Evolutionary conservation across 2,113 vertebrate species (phyloP).

Genomic region (Periophthalmus modestus): DNA sequence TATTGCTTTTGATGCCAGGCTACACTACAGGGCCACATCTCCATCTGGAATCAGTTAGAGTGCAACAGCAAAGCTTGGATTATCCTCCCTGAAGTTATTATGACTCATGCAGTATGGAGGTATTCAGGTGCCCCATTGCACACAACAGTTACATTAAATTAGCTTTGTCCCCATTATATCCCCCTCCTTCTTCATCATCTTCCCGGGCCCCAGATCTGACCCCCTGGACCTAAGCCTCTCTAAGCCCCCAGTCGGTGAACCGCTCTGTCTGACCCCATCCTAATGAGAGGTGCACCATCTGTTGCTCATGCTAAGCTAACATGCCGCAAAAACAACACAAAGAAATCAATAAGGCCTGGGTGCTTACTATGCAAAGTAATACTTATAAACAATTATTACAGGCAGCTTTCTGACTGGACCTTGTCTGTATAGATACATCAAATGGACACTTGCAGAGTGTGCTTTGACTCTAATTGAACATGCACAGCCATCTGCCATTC

Average conservation of each 20-base stretch:
- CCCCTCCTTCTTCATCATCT: conserved; percentile 12
- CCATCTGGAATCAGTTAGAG: conserved; percentile 22
- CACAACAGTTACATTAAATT: conserved; percentile 24
- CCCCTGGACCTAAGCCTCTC: conserved; percentile 54
- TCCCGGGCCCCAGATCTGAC: conserved; percentile 25
- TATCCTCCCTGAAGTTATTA: conserved; percentile 32
- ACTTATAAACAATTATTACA: not conserved
- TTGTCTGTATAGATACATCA: not conserved
- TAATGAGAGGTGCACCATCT: conserved; percentile 69
- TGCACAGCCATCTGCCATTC: not conserved
- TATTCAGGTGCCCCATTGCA: conserved; percentile 42
- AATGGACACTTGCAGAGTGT: not conserved
- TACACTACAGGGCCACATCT: not conserved
- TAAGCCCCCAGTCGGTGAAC: conserved; percentile 66
- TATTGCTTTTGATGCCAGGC: not conserved
- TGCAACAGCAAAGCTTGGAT: conserved; percentile 26
- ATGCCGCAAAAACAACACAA: conserved; percentile 48
- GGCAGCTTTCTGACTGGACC: not conserved
- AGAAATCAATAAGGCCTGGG: not conserved
- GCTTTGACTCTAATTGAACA: not conserved
- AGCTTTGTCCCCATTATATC: conserved; percentile 11
- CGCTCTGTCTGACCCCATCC: conserved; percentile 65
- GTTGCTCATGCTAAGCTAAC: conserved; percentile 42
- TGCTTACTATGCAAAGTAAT: conserved; percentile 3
- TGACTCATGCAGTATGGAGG: conserved; percentile 35